A percentile compares a stretch with the other conserved stretches of the same genome.
These are phyloP conservation scores for Pseudolaguvia tuberculata DNA, from an alignment of 2,113 vertebrate species.

Conservation along the genomic window DNA sequence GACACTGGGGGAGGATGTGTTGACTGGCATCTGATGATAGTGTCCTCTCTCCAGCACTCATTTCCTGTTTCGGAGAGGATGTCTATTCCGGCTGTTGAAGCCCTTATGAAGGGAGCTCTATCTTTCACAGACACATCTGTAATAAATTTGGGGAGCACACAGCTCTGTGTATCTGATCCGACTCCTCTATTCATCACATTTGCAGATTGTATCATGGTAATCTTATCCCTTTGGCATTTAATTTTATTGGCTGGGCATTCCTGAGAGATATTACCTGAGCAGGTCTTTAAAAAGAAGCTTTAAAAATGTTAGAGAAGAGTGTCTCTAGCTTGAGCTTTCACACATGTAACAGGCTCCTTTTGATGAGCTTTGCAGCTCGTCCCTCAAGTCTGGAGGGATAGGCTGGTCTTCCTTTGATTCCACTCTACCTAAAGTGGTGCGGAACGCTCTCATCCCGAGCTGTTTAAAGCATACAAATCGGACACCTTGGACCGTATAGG, in stretches of 20 bases:
- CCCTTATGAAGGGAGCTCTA: constrained; percentile 33
- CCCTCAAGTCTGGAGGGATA: constrained; percentile 35
- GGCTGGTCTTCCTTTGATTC: constrained; percentile 38
- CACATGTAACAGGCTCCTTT: constrained; percentile 36
- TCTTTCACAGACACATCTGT: constrained; percentile 44
- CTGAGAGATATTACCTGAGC: constrained; percentile 42
- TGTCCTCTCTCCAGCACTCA: constrained; percentile 35
- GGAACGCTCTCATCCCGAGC: constrained; percentile 40
- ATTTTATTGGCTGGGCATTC: constrained; percentile 49
- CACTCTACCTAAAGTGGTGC: constrained; percentile 48
- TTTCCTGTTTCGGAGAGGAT: constrained; percentile 47
- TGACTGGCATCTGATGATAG: constrained; percentile 40
- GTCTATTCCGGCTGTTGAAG: constrained; percentile 23
- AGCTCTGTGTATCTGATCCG: constrained; percentile 43
- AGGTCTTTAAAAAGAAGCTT: constrained; percentile 18
- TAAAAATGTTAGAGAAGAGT: constrained; percentile 25
- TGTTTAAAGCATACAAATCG: constrained; percentile 44
- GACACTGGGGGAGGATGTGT: constrained; percentile 15
- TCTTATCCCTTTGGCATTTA: constrained; percentile 50
- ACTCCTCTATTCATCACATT: constrained; percentile 54
- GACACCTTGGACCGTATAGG: constrained; percentile 54
- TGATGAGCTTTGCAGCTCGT: constrained; percentile 37
- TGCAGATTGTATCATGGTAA: constrained; percentile 50
- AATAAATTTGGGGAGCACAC: constrained; percentile 51
- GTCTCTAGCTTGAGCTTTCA: constrained; percentile 38